These are phyloP conservation scores for Paralichthys olivaceus DNA, from an alignment of 2,113 vertebrate genomes.

Conservation along the genomic window DNA sequence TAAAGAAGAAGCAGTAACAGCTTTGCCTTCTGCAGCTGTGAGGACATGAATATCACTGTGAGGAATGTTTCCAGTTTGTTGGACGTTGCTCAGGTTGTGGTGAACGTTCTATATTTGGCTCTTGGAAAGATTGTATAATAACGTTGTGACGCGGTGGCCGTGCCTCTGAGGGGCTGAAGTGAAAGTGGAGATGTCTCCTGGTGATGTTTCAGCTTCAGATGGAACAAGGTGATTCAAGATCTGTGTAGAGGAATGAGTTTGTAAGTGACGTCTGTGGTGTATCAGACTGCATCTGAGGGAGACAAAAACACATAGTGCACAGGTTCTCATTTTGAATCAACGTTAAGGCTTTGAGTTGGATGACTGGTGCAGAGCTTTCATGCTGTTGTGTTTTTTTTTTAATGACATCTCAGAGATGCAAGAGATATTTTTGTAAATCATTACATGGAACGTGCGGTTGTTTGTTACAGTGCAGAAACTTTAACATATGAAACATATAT, in stretches of 20 bases:
- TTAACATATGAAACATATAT: too few relatives aligned
- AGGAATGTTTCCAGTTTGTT: background rate
- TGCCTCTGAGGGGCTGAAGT: slow-evolving; percentile 34
- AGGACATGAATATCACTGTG: background rate
- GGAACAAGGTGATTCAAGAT: slow-evolving; percentile 8
- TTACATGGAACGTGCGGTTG: background rate
- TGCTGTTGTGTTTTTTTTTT: too few relatives aligned
- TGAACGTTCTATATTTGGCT: slow-evolving; percentile 34
- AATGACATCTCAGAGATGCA: too few relatives aligned
- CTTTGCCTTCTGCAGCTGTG: background rate
- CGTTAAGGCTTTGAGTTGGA: too few relatives aligned
- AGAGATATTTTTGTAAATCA: background rate
- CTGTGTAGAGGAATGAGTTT: slow-evolving; percentile 34
- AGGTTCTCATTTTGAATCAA: too few relatives aligned
- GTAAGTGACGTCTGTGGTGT: too few relatives aligned
- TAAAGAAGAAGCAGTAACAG: background rate
- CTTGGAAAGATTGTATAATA: slow-evolving; percentile 30
- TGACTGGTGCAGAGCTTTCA: too few relatives aligned
- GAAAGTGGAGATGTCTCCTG: slow-evolving; percentile 25
- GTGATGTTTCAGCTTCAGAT: slow-evolving; percentile 17
- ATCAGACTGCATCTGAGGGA: too few relatives aligned
- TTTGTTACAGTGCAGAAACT: too few relatives aligned
- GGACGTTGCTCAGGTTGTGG: slow-evolving; percentile 3
- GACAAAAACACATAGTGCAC: too few relatives aligned
- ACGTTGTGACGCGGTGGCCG: slow-evolving; percentile 44